Base-by-base conservation (phyloP, 2,797 vertebrate genomes). In the Mormyrops boulengeri region DNA sequence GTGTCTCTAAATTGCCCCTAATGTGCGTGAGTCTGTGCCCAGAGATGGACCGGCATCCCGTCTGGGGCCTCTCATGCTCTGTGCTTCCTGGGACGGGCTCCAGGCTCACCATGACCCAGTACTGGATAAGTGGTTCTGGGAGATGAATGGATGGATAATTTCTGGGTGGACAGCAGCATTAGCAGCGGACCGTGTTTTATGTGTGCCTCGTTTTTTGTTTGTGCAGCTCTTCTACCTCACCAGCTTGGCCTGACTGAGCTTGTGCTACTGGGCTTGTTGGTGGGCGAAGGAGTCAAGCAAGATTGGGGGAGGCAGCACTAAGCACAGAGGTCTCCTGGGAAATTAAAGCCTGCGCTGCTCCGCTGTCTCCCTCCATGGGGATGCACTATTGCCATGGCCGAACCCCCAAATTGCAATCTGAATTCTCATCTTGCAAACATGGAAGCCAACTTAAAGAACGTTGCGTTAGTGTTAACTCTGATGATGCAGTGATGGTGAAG, bases 251-350 rank as follows among this genome's bases (percentile, higher is more conserved):
- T 62, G 41, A 60, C 38, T 53, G 38, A 41, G 34, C 22, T 11
- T 22, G 57, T 57, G n/a, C 38, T 62, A 8, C 55, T 66, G 9
- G 57, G n/a, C n/a, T 22, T 88, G 14, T 86, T 26, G 12, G 84
- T 49, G 49, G 26, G 6, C 11, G 12, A 85, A 86, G 44, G n/a
- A 85, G 82, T 57, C 49, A 41, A 82, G 22, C 34, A 55, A 73
- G 85, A 77, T 89, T 49, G 73, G 49, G 62, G 85, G 84, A 89
- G 85, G 80, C 84, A 73, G 62, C 49, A 22, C 30, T 87, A 90
- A 90, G 86, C 55, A 87, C 66, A 53, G 52, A 89, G 57, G 47
- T 55, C 84, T 60, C 85, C 38, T 73, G 88, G 90, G 90, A 90
- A 90, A 90, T 89, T 88, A 90, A 73, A 49, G 53, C 55, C 50